phyloP scores from a whole-genome alignment of 1,140 invertebrate species.

The Drosophila parvula region DNA sequence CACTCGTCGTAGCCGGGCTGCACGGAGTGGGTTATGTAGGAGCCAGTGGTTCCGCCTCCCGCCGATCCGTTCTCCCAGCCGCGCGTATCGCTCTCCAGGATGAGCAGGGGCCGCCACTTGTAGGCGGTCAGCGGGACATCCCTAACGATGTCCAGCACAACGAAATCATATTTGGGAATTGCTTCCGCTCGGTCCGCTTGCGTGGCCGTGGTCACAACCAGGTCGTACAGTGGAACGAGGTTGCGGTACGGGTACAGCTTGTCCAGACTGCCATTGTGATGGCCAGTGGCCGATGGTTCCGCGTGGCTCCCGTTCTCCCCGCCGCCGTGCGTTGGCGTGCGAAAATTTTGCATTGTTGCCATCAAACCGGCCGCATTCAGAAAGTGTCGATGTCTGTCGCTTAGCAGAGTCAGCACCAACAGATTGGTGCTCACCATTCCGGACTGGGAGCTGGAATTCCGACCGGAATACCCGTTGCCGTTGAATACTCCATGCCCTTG shows the following conservation, averaged over 20 bases:
- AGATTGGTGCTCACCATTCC: conserved; percentile 72
- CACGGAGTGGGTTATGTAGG: conserved; percentile 77
- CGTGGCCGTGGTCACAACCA: conserved; percentile 59
- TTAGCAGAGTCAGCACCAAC: conserved; percentile 80
- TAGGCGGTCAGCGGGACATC: conserved; percentile 36
- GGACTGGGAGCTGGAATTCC: conserved; percentile 18
- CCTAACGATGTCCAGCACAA: conserved; percentile 77
- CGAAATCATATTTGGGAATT: conserved; percentile 78
- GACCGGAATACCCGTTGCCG: not conserved
- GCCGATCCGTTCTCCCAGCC: conserved; percentile 4
- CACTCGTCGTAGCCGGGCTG: conserved; percentile 80
- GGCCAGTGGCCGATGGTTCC: conserved; percentile 10
- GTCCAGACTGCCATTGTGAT: conserved; percentile 36
- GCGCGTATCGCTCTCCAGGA: conserved; percentile 66
- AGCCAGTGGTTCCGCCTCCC: conserved; percentile 20
- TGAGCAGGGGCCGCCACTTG: conserved; percentile 78
- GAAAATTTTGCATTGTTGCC: conserved; percentile 69
- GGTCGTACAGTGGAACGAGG: conserved; percentile 79
- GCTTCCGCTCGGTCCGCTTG: conserved; percentile 16
- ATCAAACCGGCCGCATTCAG: conserved; percentile 75
- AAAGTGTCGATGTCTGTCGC: conserved; percentile 79
- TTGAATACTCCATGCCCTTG: not conserved
- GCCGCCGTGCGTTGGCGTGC: conserved; percentile 24
- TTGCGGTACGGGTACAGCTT: conserved; percentile 69
- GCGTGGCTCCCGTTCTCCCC: not conserved